Conservation (phyloP, 2,888 invertebrate genomes). For the Chrysolina haemoptera region DNA sequence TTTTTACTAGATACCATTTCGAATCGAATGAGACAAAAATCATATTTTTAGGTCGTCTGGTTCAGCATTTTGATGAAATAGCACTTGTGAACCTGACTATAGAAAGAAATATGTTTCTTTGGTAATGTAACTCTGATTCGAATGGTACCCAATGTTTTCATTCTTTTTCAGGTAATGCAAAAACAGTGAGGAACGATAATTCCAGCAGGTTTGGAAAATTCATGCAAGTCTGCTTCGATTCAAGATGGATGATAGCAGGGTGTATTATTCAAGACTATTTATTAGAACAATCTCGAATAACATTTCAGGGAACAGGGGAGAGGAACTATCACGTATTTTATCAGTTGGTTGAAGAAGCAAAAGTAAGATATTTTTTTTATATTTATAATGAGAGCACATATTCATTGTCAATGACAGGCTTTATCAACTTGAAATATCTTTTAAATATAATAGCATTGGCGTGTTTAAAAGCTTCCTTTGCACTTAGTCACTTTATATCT, state of each 20-base stretch:
- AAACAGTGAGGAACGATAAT: conserved; percentile 94
- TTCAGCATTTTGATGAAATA: no score
- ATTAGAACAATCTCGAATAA: conserved; percentile 91
- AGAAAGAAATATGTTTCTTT: background rate
- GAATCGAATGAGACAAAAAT: no score
- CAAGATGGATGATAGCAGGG: conserved; percentile 90
- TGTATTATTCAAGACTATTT: conserved; percentile 94
- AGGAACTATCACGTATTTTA: conserved; percentile 95
- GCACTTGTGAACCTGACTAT: no score
- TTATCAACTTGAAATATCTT: no score
- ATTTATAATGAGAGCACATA: no score
- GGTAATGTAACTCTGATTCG: background rate
- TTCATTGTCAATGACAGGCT: no score
- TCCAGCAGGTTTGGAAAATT: conserved; percentile 96
- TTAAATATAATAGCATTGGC: no score
- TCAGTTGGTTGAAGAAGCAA: conserved; percentile 89
- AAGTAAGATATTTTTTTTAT: conserved; percentile 70
- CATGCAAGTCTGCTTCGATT: conserved; percentile 94
- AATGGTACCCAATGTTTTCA: background rate
- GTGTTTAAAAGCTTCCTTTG: no score
- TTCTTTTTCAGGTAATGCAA: conserved; percentile 83
- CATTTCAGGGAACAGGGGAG: conserved; percentile 89
- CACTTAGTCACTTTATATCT: no score
- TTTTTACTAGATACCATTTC: no score
- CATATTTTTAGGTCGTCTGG: no score